A percentile compares a stretch with the other conserved stretches of the same genome.
These are phyloP conservation scores for Lacerta agilis DNA, from an alignment of 2,797 vertebrate genomes.

Conservation along the genomic window DNA sequence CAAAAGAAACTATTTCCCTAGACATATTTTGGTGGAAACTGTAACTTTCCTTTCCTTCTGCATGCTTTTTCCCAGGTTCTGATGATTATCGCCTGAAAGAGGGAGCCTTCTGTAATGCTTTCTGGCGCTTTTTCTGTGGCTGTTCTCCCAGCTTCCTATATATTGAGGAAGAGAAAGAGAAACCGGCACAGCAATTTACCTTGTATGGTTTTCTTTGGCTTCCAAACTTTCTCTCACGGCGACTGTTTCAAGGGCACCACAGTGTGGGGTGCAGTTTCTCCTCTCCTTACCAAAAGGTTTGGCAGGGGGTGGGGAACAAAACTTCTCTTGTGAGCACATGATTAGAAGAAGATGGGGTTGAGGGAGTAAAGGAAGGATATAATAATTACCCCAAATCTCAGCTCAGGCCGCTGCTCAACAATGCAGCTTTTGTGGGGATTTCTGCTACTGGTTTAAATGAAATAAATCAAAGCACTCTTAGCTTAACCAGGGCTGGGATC, in stretches of 20 bases:
- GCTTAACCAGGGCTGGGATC: constrained; percentile 56
- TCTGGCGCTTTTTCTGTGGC: background rate
- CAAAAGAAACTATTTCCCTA: constrained; percentile 5
- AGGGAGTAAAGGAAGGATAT: constrained; percentile 58
- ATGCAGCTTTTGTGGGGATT: constrained; percentile 65
- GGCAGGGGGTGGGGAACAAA: constrained; percentile 2
- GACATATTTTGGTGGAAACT: background rate
- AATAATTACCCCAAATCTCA: constrained; percentile 69
- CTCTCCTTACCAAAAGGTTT: constrained; percentile 42
- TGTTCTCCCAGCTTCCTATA: background rate
- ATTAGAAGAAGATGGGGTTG: constrained; percentile 57
- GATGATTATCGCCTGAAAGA: constrained; percentile 6
- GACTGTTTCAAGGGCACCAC: constrained; percentile 24
- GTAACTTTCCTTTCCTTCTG: background rate
- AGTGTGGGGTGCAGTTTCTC: constrained; percentile 43
- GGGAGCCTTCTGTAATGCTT: constrained; percentile 14
- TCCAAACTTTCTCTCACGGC: constrained; percentile 31
- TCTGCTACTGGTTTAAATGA: background rate
- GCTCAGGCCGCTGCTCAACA: constrained; percentile 64
- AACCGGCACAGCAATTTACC: background rate
- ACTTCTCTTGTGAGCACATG: constrained; percentile 59
- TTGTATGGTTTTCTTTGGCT: background rate
- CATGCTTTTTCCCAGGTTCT: background rate
- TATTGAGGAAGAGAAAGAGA: background rate
- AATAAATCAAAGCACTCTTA: constrained; percentile 60